Conservation (phyloP, 2,113 vertebrate species). For the Corythaeola cristata region DNA sequence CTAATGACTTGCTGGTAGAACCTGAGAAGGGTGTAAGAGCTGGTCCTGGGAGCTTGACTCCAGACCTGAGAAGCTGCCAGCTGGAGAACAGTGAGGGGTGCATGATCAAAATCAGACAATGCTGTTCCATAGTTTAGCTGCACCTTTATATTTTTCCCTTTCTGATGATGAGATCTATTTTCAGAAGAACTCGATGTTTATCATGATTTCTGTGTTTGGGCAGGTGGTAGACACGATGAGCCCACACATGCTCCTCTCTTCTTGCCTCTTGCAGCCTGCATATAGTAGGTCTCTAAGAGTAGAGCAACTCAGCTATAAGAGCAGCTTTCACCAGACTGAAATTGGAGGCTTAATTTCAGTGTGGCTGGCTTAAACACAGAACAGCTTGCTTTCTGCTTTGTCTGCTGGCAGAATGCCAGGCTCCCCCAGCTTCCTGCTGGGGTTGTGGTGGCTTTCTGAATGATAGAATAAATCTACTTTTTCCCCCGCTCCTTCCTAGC, state of each 20-base stretch:
- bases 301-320: neutral
- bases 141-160: neutral
- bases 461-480: neutral
- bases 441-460: neutral
- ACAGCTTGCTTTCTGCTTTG: neutral
- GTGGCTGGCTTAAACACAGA: neutral
- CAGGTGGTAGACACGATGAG: neutral
- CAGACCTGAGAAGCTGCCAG: neutral
- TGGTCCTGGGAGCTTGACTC: neutral
- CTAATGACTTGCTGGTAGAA: no score
- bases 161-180: neutral
- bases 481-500: neutral
- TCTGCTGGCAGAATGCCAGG: neutral
- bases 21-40: neutral
- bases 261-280: neutral
- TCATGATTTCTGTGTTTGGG: neutral
- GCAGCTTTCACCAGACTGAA: neutral
- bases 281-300: neutral
- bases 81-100: neutral
- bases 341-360: neutral
- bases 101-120: rapidly evolving
- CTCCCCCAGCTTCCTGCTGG: neutral
- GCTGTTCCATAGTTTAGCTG: rapidly evolving
- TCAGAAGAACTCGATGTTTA: neutral
- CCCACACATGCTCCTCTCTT: neutral